Conservation (phyloP, 2,113 vertebrate species). For the Microtus pennsylvanicus region DNA sequence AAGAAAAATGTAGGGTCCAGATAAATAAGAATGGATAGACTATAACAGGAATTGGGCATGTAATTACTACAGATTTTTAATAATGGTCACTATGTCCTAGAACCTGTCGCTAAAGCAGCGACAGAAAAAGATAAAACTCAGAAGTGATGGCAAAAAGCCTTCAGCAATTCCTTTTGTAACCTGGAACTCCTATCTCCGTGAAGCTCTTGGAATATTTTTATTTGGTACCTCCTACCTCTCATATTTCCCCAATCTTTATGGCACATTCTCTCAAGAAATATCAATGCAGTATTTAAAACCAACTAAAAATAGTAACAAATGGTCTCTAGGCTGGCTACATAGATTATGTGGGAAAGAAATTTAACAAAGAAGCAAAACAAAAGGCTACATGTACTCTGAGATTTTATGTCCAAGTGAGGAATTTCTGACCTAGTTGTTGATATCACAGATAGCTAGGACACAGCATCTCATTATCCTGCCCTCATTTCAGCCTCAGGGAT, state of each 20-base stretch:
- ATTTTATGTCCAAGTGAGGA: background rate
- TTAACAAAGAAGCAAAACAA: background rate
- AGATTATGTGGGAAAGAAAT: background rate
- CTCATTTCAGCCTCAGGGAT: background rate
- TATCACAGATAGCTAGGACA: background rate
- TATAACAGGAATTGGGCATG: background rate
- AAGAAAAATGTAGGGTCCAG: background rate
- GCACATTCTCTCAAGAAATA: background rate
- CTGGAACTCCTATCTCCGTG: background rate
- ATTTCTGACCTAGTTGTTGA: background rate
- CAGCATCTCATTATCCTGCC: background rate
- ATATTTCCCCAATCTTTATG: background rate
- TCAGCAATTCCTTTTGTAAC: background rate
- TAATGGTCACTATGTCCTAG: background rate
- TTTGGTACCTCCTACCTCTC: background rate
- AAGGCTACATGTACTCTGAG: background rate
- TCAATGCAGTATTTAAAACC: constrained; percentile 14
- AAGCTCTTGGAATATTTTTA: background rate
- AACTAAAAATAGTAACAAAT: background rate
- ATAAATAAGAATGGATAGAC: background rate
- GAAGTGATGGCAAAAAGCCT: background rate
- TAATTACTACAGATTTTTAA: background rate
- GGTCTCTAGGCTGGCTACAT: background rate
- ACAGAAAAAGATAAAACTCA: background rate
- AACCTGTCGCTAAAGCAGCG: background rate